These are phyloP conservation scores for Cydia splendana DNA, from an alignment of 1,140 invertebrate species.

Conservation along the genomic window DNA sequence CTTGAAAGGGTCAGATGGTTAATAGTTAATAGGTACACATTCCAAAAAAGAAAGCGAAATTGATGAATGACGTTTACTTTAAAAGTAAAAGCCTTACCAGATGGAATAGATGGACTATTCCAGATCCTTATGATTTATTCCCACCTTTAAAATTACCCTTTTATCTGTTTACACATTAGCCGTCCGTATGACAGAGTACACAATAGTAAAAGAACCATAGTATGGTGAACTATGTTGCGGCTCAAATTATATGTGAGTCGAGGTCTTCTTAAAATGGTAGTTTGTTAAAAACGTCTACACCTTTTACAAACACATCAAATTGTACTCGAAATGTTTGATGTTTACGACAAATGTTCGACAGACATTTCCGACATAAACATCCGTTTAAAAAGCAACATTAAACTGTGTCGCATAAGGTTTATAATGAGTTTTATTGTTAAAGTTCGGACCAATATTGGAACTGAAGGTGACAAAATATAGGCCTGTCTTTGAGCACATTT, in stretches of 20 bases:
- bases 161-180: conserved; percentile 64
- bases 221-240: conserved; percentile 16
- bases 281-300: conserved; percentile 48
- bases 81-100: conserved; percentile 17
- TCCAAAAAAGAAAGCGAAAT: background rate
- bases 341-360: conserved; percentile 52
- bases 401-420: background rate
- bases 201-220: conserved; percentile 38
- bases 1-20: background rate
- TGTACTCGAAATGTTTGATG: conserved; percentile 61
- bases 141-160: conserved; percentile 44
- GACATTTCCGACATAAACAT: conserved; percentile 36
- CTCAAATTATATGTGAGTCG: background rate
- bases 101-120: background rate
- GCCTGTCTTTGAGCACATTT: background rate
- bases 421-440: background rate
- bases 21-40: background rate
- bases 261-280: conserved; percentile 41
- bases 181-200: conserved; percentile 59
- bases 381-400: conserved; percentile 12
- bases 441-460: background rate
- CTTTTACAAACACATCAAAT: conserved; percentile 62
- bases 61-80: conserved; percentile 1
- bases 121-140: conserved; percentile 37
- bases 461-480: conserved; percentile 11